Conservation (phyloP, 2,797 vertebrate genomes). For the Chiropotes sagulatus region DNA sequence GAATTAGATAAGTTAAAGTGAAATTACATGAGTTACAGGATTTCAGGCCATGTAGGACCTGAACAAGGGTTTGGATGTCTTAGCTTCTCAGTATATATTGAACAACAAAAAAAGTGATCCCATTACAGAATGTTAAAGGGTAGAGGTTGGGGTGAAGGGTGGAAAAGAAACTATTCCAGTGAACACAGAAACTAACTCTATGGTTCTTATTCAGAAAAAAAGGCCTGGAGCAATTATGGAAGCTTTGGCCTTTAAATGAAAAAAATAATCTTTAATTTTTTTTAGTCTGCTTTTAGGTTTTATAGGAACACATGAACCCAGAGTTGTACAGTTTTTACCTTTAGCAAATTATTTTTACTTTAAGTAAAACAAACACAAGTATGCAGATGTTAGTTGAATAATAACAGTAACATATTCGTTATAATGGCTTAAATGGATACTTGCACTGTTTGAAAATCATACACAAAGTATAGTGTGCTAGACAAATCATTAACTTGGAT, state of each 20-base stretch:
- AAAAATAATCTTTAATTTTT: not conserved
- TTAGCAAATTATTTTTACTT: not conserved
- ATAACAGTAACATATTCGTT: not conserved
- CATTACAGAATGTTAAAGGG: not conserved
- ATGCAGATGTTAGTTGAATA: not conserved
- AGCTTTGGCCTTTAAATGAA: not conserved
- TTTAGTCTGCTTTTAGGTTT: not conserved
- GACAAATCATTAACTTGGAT: not conserved
- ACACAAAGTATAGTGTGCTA: not conserved
- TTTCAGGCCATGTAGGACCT: not conserved
- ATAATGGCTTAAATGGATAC: not conserved
- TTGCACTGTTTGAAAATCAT: not conserved
- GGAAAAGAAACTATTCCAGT: not conserved
- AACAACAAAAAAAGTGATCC: not conserved
- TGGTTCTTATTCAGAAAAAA: not conserved
- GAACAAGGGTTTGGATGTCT: not conserved
- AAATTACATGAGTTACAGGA: not conserved
- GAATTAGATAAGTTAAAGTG: not conserved
- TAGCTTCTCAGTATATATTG: not conserved
- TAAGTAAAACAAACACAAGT: not conserved
- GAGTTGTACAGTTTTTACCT: not conserved
- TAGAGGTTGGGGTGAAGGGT: not conserved
- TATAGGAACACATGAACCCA: not conserved
- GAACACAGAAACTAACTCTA: not conserved
- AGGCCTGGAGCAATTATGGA: not conserved